Evolutionary conservation across 2,888 invertebrate genomes (phyloP), one percentile per base, ranked within the genome.

Genomic region (Notocelia uddmanniana): DNA sequence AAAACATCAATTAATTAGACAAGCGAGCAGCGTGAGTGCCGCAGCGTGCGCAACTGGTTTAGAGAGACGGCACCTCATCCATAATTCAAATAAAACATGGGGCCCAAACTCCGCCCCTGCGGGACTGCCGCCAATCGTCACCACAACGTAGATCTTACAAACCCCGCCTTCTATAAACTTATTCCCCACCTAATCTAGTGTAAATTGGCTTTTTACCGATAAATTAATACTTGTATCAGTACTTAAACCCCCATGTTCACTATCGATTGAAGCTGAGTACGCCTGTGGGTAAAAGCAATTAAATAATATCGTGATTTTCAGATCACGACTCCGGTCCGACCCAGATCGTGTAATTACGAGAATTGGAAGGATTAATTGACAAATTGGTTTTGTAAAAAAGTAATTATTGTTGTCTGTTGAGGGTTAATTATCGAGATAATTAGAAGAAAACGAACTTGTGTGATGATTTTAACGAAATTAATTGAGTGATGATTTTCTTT

Each of bases 71-170:
- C 86, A 87, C 85, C 85, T 92, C 92, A 92, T 93, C 92, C 92
- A 93, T 93, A 92, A 93, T 92, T 92, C 92, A 92, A 93, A 92
- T 90, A 91, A 85, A 92, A 92, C 91, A 92, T 92, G 92, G 92
- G 91, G 82, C 87, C 92, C 89, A 89, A 83, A 89, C 92, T 82
- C 89, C 93, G 93, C 93, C 93, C 93, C 91, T 89, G 91, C 80
- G 85, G 85, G 83, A 89, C 88, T 85, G 88, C 85, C 85, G 87
- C 93, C 93, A 93, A 93, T 93, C 87, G 91, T 86, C 86, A 88
- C 86, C 78, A 81, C 82, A 88, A 85, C 81, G 82, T 80, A 81
- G 84, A 82, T 85, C 83, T 82, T 82, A 81, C 81, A 80, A 88
- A 88, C 91, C 89, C 92, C 92, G 91, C 92, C 92, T 88, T 90